Evolutionary conservation across 1,140 invertebrate species (phyloP), one percentile per base, ranked within the genome.

Genomic region (Steinernema feltiae): DNA sequence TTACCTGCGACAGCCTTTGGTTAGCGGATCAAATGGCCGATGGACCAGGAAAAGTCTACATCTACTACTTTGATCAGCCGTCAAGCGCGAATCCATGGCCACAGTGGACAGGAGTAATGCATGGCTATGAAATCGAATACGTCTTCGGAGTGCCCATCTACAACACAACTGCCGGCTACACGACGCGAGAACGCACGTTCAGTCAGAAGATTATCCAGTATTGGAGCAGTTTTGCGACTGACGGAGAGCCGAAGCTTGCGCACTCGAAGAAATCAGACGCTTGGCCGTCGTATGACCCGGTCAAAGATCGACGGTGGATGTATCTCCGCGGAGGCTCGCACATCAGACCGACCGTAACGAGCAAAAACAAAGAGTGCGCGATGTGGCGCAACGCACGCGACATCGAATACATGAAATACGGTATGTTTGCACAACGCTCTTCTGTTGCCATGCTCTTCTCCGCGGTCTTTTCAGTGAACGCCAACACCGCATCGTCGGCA

Each of bases 71-170:
- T 74, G 84, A 85, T 70, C 84, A 85, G 72, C 72, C 77, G 29
- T 85, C 83, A 15, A 84, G 81, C 73, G 83, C 83, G n/a, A 94
- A 93, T 86, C 92, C 92, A 0, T 98, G 95, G 95, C 95, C 94
- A 0, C 90, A 91, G 69, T 98, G 95, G 95, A 94, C 94, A 70
- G 95, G 95, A 1, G 93, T 95, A 0, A 91, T 97, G 90, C 95
- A 98, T 87, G 95, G 91, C 0, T 94, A 97, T 27, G 74, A 78
- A 32, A 80, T 80, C 29, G 84, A 85, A 72, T 85, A 77, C 63
- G 84, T 86, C 15, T 85, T 85, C 72, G 84, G 84, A 35, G 82
- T 83, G 1, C 84, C 84, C 29, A 78, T 82, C n/a, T 84, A 85
- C 73, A 86, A 86, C 48, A 76, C 75, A 12, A 76, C 85, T 18